Evolutionary conservation across 2,888 invertebrate genomes (phyloP), one percentile per base, ranked within the genome.

Genomic region (Rotaria magnacalcarata): DNA sequence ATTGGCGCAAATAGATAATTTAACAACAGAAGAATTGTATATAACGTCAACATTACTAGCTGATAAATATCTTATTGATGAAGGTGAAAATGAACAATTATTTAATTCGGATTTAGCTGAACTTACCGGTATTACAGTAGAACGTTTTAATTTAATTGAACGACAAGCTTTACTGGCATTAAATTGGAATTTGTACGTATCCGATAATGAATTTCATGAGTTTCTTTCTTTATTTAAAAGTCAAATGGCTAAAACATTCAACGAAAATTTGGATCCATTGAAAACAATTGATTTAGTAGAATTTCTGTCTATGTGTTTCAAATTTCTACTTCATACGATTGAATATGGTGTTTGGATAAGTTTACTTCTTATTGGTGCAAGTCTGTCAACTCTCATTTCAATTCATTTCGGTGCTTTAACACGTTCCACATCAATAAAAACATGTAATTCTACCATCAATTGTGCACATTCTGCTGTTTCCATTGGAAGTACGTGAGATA

Each of bases 1-100:
- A 80, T 80, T 47, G n/a, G 5, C 80, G 10, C 34, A 24, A 80
- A 80, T 47, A 2, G 80, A 80, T 80, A 24, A 47, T 24, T n/a
- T 47, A 43, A 80, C 47, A 47, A 80, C 47, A 21, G 47, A 80
- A 80, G 80, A 80, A 80, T n/a, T 80, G 14, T 80, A 47, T 80
- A n/a, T 80, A 80, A 80, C 47, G n/a, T 47, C 80, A n/a, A 80
- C 80, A 80, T 43, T 80, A 47, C 11, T 80, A n/a, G 80, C 80
- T 47, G 34, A 47, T 47, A 80, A 80, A 80, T 80, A 80, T 80
- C n/a, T 80, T 24, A 34, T 80, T 47, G 80, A 80, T 47, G 80
- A 80, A 80, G 80, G 80, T n/a, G 80, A 80, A 80, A 34, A 80
- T n/a, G 80, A 24, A 80, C 80, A 80, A 47, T n/a, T 80, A n/a